A percentile compares a stretch with the other conserved stretches of the same genome.
These are phyloP conservation scores for Capromys pilorides DNA, from an alignment of 2,797 vertebrate genomes.

Conservation along the genomic window DNA sequence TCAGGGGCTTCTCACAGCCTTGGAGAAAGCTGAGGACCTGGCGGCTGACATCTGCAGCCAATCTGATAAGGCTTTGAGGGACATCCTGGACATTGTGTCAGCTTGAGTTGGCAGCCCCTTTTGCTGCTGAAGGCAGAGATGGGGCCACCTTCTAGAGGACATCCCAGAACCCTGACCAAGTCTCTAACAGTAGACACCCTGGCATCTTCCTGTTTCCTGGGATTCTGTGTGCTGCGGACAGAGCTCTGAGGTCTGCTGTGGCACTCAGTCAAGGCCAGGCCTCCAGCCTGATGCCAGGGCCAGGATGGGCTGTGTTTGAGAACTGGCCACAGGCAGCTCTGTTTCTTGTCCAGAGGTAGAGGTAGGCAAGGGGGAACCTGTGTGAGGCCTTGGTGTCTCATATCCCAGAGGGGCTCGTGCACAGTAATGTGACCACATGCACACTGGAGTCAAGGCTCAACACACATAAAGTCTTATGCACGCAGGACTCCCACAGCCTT, in stretches of 20 bases:
- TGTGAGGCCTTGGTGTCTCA: not conserved
- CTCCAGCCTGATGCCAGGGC: not conserved
- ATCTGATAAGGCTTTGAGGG: accelerated
- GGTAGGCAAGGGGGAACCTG: not conserved
- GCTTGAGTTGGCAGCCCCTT: not conserved
- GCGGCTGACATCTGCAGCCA: not conserved
- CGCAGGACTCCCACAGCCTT: not conserved
- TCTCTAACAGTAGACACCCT: too few relatives aligned
- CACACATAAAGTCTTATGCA: not conserved
- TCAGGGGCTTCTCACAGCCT: not conserved
- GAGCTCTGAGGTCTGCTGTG: not conserved
- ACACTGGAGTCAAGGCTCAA: not conserved
- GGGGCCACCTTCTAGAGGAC: not conserved
- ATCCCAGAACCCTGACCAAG: not conserved
- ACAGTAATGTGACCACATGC: not conserved
- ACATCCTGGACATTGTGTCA: not conserved
- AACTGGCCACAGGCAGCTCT: not conserved
- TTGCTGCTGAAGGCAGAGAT: not conserved
- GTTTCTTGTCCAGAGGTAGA: not conserved
- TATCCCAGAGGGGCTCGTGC: not conserved
- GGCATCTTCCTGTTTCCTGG: not conserved
- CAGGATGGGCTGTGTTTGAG: not conserved
- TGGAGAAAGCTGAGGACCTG: not conserved
- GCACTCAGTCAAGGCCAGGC: not conserved
- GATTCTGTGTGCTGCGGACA: accelerated